These are phyloP conservation scores for Emys orbicularis DNA, from an alignment of 2,797 vertebrate genomes.

Conservation along the genomic window DNA sequence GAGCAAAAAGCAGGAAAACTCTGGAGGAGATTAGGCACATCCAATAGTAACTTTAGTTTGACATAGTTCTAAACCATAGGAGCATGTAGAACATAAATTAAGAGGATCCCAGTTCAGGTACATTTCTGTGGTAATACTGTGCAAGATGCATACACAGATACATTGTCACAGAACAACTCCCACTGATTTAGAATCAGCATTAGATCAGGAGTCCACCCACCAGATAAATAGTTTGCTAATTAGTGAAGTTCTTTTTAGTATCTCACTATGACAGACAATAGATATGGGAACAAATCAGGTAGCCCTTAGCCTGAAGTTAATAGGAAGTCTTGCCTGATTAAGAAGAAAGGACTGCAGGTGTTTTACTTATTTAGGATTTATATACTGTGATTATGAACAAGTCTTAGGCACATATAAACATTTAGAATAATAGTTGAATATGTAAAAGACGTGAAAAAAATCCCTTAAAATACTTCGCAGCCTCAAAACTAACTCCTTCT, in stretches of 20 bases:
- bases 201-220: background rate
- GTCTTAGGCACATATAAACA: background rate
- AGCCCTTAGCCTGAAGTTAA: background rate
- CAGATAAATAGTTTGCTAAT: background rate
- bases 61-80: accelerated
- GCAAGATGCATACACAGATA: background rate
- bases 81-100: background rate
- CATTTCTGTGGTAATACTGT: background rate
- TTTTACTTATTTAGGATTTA: too few relatives aligned
- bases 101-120: too few relatives aligned
- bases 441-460: background rate
- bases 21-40: background rate
- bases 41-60: background rate
- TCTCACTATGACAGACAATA: background rate
- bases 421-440: background rate
- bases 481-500: background rate
- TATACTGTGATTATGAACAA: background rate
- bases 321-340: background rate
- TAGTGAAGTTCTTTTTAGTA: background rate
- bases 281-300: background rate
- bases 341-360: background rate
- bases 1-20: accelerated
- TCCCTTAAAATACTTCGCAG: background rate
- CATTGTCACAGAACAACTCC: background rate
- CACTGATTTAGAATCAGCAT: background rate